Evolutionary conservation across 2,797 vertebrate species (phyloP), one percentile per base, ranked within the genome.

Genomic region (Lithobates sylvaticus): DNA sequence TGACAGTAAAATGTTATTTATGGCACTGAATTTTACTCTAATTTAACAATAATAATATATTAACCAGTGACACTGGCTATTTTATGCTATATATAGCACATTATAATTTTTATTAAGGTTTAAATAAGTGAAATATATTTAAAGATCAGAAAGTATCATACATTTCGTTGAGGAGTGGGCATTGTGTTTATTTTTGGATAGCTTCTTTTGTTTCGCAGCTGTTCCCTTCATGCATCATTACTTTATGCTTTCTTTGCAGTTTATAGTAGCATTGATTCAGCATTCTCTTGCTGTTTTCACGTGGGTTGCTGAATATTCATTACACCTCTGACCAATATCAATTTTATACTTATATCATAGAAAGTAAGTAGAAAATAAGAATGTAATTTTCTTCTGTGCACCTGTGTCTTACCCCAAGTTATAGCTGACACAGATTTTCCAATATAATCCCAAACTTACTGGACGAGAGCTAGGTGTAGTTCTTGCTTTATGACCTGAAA

Each of bases 191-290:
- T 44, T 74, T 74, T 42, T 74, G 42, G 42, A 67, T 10, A 10
- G 26, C 10, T 67, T 67, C 65, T 29, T 67, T 67, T 67, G 65
- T 67, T 27, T 74, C 72, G 23, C 72, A 74, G 72, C 72, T 74
- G 72, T 74, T 47, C 23, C 72, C 42, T 47, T 74, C 72, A 74
- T 74, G 42, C 72, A 74, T 74, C 72, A 74, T 27, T 74, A 47
- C 39, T 47, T 47, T 74, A 7, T 74, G 72, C 42, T 73, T 44
- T 73, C 71, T 47, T 23, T 44, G 39, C 23, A 44, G 39, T 74
- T 74, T 50, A 74, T 47, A 74, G 39, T 47, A 74, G n/a, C 42
- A 74, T 26, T 74, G 72, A 47, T 74, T 74, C 42, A 47, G 72
- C 72, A 74, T 74, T 74, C 42, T 74, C 18, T 15, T 18, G 23